Base-by-base conservation (phyloP, 2,113 vertebrate genomes). In the Octodon degus region DNA sequence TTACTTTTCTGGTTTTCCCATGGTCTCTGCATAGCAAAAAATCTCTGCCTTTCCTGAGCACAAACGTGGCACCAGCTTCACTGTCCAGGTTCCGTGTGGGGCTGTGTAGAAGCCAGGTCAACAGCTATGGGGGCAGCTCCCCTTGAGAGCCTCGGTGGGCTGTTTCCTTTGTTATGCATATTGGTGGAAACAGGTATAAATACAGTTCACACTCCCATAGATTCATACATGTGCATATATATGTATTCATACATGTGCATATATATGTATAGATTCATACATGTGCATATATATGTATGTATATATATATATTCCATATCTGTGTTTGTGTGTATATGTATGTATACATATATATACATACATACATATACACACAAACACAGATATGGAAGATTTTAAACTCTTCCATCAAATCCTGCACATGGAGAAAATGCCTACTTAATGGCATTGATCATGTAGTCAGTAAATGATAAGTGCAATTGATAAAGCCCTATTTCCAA, bases 61-160 rank as follows among this genome's bases (percentile, higher is more conserved):
- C 37, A 37, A 9, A 32, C 17, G 32, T 32, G 25, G 34, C 24
- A 16, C 11, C 3, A 72, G 34, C 30, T 55, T 37, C 3, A 67
- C 62, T 63, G 34, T 30, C 40, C 58, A 58, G 16, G 60, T n/a
- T 27, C 0, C 7, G 3, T 6, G 1, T 68, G 34, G 47, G 88
- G 22, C 8, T 37, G 25, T 12, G n/a, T 3, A 22, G 76, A 27
- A 13, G 20, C 25, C 11, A 32, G 47, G 47, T 13, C 2, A 2
- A 37, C n/a, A 27, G 60, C 30, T 82, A 16, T 50, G 83, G 62
- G 62, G 40, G 25, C 5, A 13, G 76, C 5, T 4, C 72, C 0
- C 72, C 0, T 0, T 0, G 16, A 82, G 32, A n/a, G 47, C 32
- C 1, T 16, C 34, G n/a, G 43, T 25, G 3, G n/a, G 32, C 12